Evolutionary conservation across 2,797 vertebrate species (phyloP).

Genomic region (Oreortyx pictus): DNA sequence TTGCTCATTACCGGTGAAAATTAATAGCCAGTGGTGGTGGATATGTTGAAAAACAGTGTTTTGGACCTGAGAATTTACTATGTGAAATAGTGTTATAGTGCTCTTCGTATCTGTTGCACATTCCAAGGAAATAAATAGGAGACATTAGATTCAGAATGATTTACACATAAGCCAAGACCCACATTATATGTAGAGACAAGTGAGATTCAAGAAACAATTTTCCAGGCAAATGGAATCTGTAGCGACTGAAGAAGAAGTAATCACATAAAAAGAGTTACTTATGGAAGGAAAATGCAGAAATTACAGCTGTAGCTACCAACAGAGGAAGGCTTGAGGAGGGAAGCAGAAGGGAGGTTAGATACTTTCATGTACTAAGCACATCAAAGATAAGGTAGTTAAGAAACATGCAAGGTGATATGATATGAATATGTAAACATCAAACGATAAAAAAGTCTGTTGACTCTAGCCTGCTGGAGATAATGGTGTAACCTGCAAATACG

Average conservation of each 20-base stretch:
- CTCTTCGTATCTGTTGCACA: background rate
- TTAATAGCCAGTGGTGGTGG: background rate
- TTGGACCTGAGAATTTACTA: background rate
- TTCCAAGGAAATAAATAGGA: background rate
- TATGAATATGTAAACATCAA: constrained; percentile 34
- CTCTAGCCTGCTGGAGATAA: background rate
- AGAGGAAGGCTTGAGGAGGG: background rate
- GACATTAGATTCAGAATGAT: no score
- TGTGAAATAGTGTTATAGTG: background rate
- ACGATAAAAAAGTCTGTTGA: background rate
- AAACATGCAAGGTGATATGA: constrained; percentile 29
- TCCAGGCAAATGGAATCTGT: background rate
- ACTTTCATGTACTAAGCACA: constrained; percentile 32
- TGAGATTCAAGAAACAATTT: background rate
- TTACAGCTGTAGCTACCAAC: background rate
- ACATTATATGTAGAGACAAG: background rate
- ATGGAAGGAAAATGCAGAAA: background rate
- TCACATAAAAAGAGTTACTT: background rate
- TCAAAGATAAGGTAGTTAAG: constrained; percentile 55
- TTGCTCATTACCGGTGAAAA: background rate
- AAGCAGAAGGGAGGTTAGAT: constrained; percentile 5
- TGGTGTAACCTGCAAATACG: background rate
- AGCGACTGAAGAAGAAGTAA: background rate
- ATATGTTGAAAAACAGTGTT: background rate
- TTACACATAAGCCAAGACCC: background rate